Percentiles rank a stretch among this genome's conserved stretches.
These are phyloP conservation scores for Schizotus pectinicornis DNA, from an alignment of 2,888 invertebrate genomes.

Conservation along the genomic window DNA sequence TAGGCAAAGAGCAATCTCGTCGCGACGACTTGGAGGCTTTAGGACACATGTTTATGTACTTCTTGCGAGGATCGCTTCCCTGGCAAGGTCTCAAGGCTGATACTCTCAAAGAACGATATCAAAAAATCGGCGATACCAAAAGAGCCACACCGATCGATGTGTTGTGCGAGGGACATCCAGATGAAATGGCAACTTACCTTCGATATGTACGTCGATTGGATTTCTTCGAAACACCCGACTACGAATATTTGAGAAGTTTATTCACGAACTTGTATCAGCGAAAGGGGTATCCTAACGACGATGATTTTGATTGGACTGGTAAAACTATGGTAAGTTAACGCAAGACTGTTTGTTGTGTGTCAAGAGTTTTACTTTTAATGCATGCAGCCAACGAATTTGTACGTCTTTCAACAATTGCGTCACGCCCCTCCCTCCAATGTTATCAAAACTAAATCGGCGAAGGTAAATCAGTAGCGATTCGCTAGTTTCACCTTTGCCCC, in stretches of 20 bases:
- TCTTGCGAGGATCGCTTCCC: slow-evolving; percentile 97
- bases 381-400: slow-evolving; percentile 78
- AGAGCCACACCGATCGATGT: slow-evolving; percentile 98
- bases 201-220: slow-evolving; percentile 96
- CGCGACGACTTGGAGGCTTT: slow-evolving; percentile 98
- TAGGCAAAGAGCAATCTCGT: slow-evolving; percentile 99
- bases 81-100: slow-evolving; percentile 99
- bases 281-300: slow-evolving; percentile 86
- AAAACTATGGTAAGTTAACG: slow-evolving; percentile 61
- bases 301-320: slow-evolving; percentile 96
- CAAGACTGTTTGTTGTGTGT: slow-evolving; percentile 9
- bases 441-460: slow-evolving; percentile 79
- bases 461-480: slow-evolving; percentile 34
- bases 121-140: slow-evolving; percentile 99
- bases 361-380: slow-evolving; percentile 32
- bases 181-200: slow-evolving; percentile 97
- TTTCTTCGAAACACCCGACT: slow-evolving; percentile 99
- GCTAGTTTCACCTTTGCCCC: neutral
- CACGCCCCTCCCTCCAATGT: slow-evolving; percentile 87
- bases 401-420: slow-evolving; percentile 80
- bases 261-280: slow-evolving; percentile 92
- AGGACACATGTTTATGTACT: slow-evolving; percentile 99
- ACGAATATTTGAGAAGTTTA: slow-evolving; percentile 95
- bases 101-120: slow-evolving; percentile 98
- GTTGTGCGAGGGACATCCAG: slow-evolving; percentile 85